A percentile compares a stretch with the other conserved stretches of the same genome.
These are phyloP conservation scores for Fragum sueziense DNA, from an alignment of 2,888 invertebrate genomes.

Conservation along the genomic window DNA sequence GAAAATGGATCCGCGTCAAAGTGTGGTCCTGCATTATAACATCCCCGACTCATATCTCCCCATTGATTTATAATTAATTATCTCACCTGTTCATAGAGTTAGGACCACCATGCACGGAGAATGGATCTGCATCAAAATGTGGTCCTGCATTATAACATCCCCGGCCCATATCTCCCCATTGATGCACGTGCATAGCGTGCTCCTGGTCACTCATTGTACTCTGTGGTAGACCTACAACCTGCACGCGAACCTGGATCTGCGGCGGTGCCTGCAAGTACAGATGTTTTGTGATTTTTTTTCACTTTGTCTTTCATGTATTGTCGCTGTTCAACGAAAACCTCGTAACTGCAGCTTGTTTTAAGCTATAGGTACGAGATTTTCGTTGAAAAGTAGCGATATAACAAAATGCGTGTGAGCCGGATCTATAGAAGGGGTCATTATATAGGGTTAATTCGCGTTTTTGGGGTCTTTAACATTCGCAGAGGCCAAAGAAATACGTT, in stretches of 20 bases:
- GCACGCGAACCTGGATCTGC: slow-evolving; percentile 58
- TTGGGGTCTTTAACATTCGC: too few species aligned
- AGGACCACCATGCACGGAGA: slow-evolving; percentile 67
- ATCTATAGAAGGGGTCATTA: too few species aligned
- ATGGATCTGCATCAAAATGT: slow-evolving; percentile 63
- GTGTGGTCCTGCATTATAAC: slow-evolving; percentile 67
- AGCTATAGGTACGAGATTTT: too few species aligned
- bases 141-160: slow-evolving; percentile 66
- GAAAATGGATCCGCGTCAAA: slow-evolving; percentile 64
- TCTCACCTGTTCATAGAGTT: slow-evolving; percentile 62
- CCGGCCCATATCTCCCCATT: slow-evolving; percentile 64
- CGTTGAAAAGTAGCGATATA: too few species aligned
- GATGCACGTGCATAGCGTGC: slow-evolving; percentile 68
- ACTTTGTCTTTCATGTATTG: not conserved
- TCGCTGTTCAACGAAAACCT: too few species aligned
- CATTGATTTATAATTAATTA: slow-evolving; percentile 60
- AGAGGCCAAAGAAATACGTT: too few species aligned
- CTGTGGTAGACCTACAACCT: slow-evolving; percentile 63
- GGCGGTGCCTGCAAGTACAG: slow-evolving; percentile 52
- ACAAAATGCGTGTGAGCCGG: too few species aligned
- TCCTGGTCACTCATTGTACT: slow-evolving; percentile 67
- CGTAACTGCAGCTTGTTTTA: too few species aligned
- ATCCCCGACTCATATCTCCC: slow-evolving; percentile 61
- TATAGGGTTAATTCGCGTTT: too few species aligned
- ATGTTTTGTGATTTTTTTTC: not conserved